phyloP scores from a whole-genome alignment of 2,113 vertebrate genomes.

The Dicaeum eximium region DNA sequence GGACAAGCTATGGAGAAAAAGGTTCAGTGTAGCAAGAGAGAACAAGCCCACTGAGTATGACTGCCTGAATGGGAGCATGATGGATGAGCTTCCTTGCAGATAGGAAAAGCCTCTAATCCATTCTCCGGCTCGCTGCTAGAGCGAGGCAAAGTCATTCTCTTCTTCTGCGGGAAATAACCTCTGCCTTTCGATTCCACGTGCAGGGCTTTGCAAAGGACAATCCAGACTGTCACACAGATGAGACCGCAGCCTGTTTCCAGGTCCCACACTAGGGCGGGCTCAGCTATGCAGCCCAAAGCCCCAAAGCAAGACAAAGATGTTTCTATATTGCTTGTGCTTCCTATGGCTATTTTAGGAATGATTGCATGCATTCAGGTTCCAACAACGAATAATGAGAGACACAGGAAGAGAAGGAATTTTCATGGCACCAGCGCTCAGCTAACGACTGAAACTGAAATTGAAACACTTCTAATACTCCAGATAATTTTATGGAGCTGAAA shows the following conservation, averaged over 20 bases:
- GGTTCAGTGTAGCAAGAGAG: constrained; percentile 17
- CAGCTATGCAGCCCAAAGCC: not conserved
- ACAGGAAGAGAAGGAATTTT: not conserved
- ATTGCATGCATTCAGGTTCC: constrained; percentile 2
- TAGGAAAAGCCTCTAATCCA: constrained; percentile 20
- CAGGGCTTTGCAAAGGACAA: constrained; percentile 23
- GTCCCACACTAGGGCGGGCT: not conserved
- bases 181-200: constrained; percentile 12
- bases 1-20: not conserved
- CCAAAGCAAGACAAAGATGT: not conserved
- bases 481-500: not conserved
- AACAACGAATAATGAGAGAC: constrained; percentile 15
- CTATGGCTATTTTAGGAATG: constrained; percentile 39
- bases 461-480: not conserved
- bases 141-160: constrained; percentile 19
- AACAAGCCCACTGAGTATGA: not conserved
- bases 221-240: constrained; percentile 5
- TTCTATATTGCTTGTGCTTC: not conserved
- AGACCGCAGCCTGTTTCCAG: constrained; percentile 32
- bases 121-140: constrained; percentile 32
- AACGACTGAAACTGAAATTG: not conserved
- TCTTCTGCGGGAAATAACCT: constrained; percentile 5
- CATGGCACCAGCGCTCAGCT: not conserved
- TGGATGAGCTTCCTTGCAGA: constrained; percentile 19
- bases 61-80: constrained; percentile 38